Conservation (phyloP, 2,113 vertebrate genomes). For the Phasianus colchicus region DNA sequence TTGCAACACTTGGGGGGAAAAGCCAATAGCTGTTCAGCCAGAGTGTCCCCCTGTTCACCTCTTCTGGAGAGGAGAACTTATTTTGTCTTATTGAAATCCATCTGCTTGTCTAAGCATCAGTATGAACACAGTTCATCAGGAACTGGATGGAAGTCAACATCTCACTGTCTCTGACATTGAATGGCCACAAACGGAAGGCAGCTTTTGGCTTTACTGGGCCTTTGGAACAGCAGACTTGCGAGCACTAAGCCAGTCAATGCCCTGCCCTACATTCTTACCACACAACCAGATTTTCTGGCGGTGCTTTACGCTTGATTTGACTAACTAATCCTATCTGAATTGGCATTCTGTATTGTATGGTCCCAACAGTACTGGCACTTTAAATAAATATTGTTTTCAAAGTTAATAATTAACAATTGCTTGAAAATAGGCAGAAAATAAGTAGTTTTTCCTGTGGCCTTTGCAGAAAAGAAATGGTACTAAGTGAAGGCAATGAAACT, state of each 20-base stretch:
- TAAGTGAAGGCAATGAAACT: neutral
- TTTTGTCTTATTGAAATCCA: neutral
- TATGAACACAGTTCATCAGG: neutral
- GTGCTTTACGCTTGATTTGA: neutral
- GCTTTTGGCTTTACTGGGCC: neutral
- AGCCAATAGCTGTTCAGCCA: neutral
- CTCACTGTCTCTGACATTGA: neutral
- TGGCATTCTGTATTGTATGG: neutral
- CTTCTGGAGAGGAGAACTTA: neutral
- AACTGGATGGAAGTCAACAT: neutral
- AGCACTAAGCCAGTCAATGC: neutral
- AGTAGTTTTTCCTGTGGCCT: neutral
- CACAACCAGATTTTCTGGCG: neutral
- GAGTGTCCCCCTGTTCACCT: neutral
- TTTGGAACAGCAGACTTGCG: neutral
- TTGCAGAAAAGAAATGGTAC: neutral
- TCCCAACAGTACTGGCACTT: neutral
- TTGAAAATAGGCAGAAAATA: neutral
- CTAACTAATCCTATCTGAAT: neutral
- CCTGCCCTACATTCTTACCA: neutral
- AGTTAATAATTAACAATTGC: conserved; percentile 14
- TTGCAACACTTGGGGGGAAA: neutral
- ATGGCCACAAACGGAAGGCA: neutral
- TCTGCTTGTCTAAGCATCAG: neutral
- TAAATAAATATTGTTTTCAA: neutral